These are phyloP conservation scores for Thumatha senex DNA, from an alignment of 2,888 invertebrate genomes.

Conservation along the genomic window DNA sequence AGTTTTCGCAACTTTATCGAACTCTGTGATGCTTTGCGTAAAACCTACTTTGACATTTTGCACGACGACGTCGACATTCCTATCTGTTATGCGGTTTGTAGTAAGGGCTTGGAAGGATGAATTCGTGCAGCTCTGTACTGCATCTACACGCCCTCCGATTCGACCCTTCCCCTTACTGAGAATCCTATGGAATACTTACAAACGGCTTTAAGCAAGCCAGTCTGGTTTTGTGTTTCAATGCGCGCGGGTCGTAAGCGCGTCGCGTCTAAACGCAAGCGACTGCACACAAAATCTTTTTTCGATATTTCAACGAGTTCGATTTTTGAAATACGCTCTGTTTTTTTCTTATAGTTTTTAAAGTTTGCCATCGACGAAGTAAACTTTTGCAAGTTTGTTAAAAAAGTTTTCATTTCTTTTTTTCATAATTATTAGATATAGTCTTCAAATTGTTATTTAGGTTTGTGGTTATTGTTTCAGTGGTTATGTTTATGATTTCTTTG, in stretches of 20 bases:
- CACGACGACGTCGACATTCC: slow-evolving; percentile 39
- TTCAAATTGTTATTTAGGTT: slow-evolving; percentile 61
- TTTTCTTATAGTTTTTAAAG: slow-evolving; percentile 46
- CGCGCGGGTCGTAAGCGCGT: slow-evolving; percentile 73
- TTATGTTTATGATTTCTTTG: slow-evolving; percentile 55
- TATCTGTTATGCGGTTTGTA: slow-evolving; percentile 46
- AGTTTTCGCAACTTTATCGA: slow-evolving; percentile 35
- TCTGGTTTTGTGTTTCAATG: slow-evolving; percentile 78
- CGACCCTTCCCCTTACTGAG: slow-evolving; percentile 81
- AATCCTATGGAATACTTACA: slow-evolving; percentile 81
- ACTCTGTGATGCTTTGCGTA: slow-evolving; percentile 30
- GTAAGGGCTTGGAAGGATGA: slow-evolving; percentile 74
- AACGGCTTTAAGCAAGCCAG: slow-evolving; percentile 76
- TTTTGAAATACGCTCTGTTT: slow-evolving; percentile 39
- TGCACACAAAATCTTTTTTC: slow-evolving; percentile 61
- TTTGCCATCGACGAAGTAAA: slow-evolving; percentile 39
- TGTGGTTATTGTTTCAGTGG: slow-evolving; percentile 60
- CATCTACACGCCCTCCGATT: slow-evolving; percentile 78
- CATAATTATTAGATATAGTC: slow-evolving; percentile 52
- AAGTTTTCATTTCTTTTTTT: slow-evolving; percentile 47
- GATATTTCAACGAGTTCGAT: slow-evolving; percentile 57
- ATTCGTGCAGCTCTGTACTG: slow-evolving; percentile 70
- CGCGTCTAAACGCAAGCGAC: slow-evolving; percentile 43
- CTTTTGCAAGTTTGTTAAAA: slow-evolving; percentile 60
- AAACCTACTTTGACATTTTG: slow-evolving; percentile 49